Percentiles rank a stretch among this genome's conserved stretches.
These are phyloP conservation scores for Centropus unirufus DNA, from an alignment of 2,113 vertebrate species.

Conservation along the genomic window DNA sequence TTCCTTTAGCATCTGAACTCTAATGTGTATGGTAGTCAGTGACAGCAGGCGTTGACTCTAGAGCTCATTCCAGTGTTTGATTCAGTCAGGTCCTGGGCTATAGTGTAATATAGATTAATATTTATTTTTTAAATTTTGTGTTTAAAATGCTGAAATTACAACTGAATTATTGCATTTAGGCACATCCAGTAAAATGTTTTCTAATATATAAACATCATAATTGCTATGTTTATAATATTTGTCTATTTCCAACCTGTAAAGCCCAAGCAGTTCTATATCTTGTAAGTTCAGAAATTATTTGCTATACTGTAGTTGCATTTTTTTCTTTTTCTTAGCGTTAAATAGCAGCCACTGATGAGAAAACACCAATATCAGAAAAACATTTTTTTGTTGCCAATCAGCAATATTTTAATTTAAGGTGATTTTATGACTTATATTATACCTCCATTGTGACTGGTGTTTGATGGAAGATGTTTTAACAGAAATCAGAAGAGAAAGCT, in stretches of 20 bases:
- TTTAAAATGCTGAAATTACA: not conserved
- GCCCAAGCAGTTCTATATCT: not conserved
- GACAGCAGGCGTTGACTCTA: not conserved
- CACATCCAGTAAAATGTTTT: not conserved
- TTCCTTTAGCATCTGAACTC: not conserved
- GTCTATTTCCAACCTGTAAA: not conserved
- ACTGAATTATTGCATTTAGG: not conserved
- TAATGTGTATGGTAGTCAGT: not conserved
- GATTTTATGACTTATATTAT: conserved; percentile 1
- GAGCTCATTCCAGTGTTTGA: not conserved
- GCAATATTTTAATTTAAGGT: conserved; percentile 34
- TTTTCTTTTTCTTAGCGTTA: conserved; percentile 16
- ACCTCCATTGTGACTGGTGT: not conserved
- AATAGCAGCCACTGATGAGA: not conserved
- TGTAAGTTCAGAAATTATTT: not conserved
- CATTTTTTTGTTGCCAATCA: not conserved
- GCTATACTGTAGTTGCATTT: not conserved
- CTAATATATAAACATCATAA: not conserved
- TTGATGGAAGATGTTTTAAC: conserved; percentile 13
- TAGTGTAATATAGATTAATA: not conserved
- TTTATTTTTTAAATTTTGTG: not conserved
- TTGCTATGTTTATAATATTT: not conserved
- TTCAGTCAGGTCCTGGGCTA: not conserved
- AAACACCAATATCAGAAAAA: conserved; percentile 7
- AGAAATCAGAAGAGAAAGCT: conserved; percentile 29